These are phyloP conservation scores for Montipora foliosa DNA, from an alignment of 64 coral and sea anemone species.

Conservation along the genomic window DNA sequence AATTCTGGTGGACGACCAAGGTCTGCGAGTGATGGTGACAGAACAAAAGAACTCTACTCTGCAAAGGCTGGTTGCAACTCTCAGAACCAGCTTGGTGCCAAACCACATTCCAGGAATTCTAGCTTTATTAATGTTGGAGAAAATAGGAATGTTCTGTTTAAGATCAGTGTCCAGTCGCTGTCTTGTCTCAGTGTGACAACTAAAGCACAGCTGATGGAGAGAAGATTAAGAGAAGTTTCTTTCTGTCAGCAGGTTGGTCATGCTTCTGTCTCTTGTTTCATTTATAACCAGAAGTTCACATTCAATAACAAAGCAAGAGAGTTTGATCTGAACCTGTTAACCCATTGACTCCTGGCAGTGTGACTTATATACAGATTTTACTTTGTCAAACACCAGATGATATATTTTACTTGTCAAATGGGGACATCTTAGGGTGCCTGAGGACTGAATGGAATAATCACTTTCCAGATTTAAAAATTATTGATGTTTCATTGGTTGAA, in stretches of 20 bases:
- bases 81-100: constrained; percentile 18
- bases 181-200: constrained; percentile 44
- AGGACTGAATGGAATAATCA: no score
- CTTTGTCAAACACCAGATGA: no score
- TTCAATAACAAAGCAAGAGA: no score
- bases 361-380: no score
- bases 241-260: constrained; percentile 96
- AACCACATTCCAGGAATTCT: constrained; percentile 68
- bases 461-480: no score
- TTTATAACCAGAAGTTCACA: no score
- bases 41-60: constrained; percentile 29
- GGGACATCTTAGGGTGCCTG: no score
- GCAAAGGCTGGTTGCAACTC: neutral
- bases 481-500: no score
- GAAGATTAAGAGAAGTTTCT: constrained; percentile 88
- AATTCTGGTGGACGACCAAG: constrained; percentile 71
- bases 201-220: constrained; percentile 81
- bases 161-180: constrained; percentile 61
- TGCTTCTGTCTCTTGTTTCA: neutral
- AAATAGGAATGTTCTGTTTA: constrained; percentile 80
- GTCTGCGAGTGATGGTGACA: constrained; percentile 94
- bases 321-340: no score
- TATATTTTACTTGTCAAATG: no score
- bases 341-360: no score
- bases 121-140: constrained; percentile 59